Base-by-base conservation (phyloP, 2,888 invertebrate species). In the Hofmannophila pseudospretella region DNA sequence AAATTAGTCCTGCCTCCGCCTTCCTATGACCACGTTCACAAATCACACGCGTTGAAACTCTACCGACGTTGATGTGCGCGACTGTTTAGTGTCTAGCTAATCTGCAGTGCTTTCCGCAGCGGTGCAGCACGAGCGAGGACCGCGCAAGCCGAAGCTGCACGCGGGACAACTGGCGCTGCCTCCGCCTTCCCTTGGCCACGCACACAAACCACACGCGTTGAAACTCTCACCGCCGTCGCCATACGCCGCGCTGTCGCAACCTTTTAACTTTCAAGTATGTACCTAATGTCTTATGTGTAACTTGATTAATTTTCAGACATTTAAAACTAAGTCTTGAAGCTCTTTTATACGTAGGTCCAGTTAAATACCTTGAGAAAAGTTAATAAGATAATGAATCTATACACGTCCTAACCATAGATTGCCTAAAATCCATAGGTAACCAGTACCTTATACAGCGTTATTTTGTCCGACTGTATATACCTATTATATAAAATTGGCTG, bases 61-160 rank as follows among this genome's bases (percentile, higher is more conserved):
- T n/a, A n/a, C n/a, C n/a, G n/a, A n/a, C n/a, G n/a, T n/a, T n/a
- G n/a, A n/a, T n/a, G n/a, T n/a, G n/a, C n/a, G n/a, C n/a, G n/a
- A n/a, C n/a, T n/a, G n/a, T n/a, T n/a, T n/a, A n/a, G n/a, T n/a
- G n/a, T n/a, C n/a, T n/a, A n/a, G 27, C 12, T 28, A 9, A n/a
- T 19, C 33, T 2, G 23, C n/a, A 19, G 5, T 34, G 13, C 26
- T n/a, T 28, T 25, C 38, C 32, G 35, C 88, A 98, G 98, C 98
- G 70, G 98, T 98, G 44, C 98, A 98, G 81, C 98, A 98, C 84
- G 98, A 98, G 79, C 91, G 98, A 30, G 98, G 98, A 4, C 98
- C 98, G 0, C 90, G 98, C 41, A 97, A 97, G 80, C 96, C 97
- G 4, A 97, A 98, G 80, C 81, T 93, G 44, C 94, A 93, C 61